Evolutionary conservation across 2,888 invertebrate genomes (phyloP).

Genomic region (Heliconius ethilla): DNA sequence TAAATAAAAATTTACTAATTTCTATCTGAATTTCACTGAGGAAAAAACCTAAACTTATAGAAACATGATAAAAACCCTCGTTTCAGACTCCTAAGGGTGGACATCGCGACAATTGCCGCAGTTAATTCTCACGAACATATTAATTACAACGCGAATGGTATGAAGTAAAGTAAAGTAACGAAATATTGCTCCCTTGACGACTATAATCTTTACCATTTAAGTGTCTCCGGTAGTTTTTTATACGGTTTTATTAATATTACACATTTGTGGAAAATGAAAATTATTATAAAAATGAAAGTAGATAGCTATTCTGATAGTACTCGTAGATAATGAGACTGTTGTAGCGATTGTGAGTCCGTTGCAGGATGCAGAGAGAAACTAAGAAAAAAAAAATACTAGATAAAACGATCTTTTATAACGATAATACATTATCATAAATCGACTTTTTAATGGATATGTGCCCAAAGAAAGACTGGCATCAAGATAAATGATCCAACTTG

Average conservation of each 20-base stretch:
- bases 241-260: conserved; percentile 13
- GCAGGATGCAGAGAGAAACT: not conserved
- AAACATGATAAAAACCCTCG: not conserved
- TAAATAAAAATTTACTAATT: not conserved
- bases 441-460: not conserved
- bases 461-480: not conserved
- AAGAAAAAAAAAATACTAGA: not conserved
- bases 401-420: not conserved
- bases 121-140: conserved; percentile 15
- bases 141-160: conserved; percentile 22
- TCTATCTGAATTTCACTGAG: not conserved
- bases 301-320: not conserved
- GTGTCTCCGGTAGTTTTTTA: not conserved
- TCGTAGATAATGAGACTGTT: too few species aligned
- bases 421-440: conserved; percentile 1
- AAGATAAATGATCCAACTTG: conserved; percentile 25
- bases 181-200: conserved; percentile 7
- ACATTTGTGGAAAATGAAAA: not conserved
- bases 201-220: conserved; percentile 1
- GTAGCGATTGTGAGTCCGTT: too few species aligned
- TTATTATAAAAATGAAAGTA: not conserved
- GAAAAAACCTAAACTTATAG: not conserved
- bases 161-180: conserved; percentile 10
- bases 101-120: conserved; percentile 15
- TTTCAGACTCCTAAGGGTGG: not conserved